Evolutionary conservation across 2,888 invertebrate species (phyloP).

Genomic region (Luffia ferchaultella): DNA sequence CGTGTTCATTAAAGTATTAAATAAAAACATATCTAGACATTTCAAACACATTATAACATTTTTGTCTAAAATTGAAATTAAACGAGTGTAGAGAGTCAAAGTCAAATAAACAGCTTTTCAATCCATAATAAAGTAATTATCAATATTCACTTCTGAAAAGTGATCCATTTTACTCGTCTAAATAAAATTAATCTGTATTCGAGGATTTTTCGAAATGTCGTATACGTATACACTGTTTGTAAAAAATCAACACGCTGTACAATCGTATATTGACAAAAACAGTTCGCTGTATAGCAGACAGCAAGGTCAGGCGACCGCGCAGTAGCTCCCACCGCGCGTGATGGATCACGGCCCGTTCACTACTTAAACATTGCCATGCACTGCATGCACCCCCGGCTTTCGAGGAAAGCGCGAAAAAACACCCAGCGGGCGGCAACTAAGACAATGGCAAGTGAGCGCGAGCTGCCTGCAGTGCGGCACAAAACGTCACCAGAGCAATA

Average conservation of each 20-base stretch:
- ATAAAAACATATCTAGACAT: too few species aligned
- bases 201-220: too few species aligned
- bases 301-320: conserved; percentile 29
- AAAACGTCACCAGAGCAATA: conserved; percentile 15
- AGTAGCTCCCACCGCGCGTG: conserved; percentile 43
- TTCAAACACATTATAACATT: too few species aligned
- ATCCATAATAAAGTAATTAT: too few species aligned
- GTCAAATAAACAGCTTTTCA: too few species aligned
- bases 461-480: conserved; percentile 20
- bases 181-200: too few species aligned
- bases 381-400: background rate
- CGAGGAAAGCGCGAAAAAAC: conserved; percentile 1
- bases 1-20: too few species aligned
- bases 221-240: background rate
- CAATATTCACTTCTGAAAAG: too few species aligned
- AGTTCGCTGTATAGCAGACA: conserved; percentile 7
- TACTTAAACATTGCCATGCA: conserved; percentile 25
- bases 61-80: too few species aligned
- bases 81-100: too few species aligned
- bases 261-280: background rate
- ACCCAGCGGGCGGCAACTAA: conserved; percentile 33
- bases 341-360: conserved; percentile 28
- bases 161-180: too few species aligned
- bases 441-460: conserved; percentile 28
- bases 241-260: background rate